phyloP scores from a whole-genome alignment of 35 echinoderm and acorn worm species.

The Ptychodera flava region DNA sequence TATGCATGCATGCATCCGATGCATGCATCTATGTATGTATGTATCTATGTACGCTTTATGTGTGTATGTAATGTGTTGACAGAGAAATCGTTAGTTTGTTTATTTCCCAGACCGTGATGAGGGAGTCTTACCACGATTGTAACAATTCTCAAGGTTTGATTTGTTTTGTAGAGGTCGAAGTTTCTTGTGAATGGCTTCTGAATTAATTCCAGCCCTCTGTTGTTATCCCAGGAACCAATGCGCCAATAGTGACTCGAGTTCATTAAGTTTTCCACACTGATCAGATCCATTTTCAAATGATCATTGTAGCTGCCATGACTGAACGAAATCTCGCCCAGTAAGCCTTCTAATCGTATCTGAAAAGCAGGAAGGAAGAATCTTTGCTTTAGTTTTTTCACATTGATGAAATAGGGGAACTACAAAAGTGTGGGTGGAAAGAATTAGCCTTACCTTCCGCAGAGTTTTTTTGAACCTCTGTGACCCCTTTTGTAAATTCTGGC shows the following conservation, averaged over 20 bases:
- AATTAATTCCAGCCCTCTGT: neutral
- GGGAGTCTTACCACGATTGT: neutral
- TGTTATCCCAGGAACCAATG: neutral
- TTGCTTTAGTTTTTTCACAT: too few species aligned
- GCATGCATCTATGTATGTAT: too few species aligned
- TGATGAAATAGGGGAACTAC: too few species aligned
- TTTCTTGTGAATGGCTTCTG: neutral
- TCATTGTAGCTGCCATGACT: neutral
- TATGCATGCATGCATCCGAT: too few species aligned
- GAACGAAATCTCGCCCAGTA: neutral
- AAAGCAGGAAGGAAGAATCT: neutral
- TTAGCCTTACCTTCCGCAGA: neutral
- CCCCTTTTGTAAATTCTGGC: neutral
- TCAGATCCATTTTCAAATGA: neutral
- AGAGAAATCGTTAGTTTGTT: too few species aligned
- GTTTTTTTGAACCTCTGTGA: neutral
- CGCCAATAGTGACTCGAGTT: neutral
- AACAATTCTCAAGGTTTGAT: neutral
- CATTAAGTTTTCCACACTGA: neutral
- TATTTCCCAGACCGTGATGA: too few species aligned
- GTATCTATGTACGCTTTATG: too few species aligned
- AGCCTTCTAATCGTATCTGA: neutral
- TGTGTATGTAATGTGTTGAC: too few species aligned
- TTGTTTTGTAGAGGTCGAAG: neutral
- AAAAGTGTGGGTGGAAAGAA: too few species aligned